Conservation (phyloP, 2,888 invertebrate genomes). For the Thymelicus lineola region DNA sequence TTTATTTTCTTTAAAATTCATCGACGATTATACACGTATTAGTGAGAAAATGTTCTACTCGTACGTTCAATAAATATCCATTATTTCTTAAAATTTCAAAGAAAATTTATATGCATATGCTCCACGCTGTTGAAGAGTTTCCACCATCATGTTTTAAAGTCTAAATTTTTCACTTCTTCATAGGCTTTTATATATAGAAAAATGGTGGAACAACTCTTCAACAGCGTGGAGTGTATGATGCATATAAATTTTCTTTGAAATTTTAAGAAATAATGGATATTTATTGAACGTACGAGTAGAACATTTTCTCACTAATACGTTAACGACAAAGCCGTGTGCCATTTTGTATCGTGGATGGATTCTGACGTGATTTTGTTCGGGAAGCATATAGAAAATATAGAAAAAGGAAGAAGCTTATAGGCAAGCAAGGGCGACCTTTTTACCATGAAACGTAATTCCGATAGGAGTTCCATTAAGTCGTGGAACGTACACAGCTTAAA, state of each 20-base stretch:
- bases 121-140: no score
- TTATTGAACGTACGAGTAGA: background rate
- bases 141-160: no score
- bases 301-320: background rate
- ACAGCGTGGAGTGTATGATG: no score
- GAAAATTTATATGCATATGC: no score
- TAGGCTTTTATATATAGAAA: no score
- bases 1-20: no score
- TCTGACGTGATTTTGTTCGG: constrained; percentile 7
- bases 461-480: constrained; percentile 47
- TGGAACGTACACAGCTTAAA: constrained; percentile 50
- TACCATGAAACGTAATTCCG: constrained; percentile 34
- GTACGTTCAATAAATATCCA: background rate
- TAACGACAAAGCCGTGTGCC: constrained; percentile 7
- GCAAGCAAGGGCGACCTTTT: constrained; percentile 21
- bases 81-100: background rate
- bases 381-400: constrained; percentile 5
- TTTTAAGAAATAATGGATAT: background rate
- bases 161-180: no score
- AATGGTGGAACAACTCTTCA: no score
- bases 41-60: background rate
- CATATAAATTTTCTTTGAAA: no score
- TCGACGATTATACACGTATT: background rate
- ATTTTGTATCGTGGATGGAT: constrained; percentile 13
- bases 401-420: constrained; percentile 16